Percentiles rank a stretch among this genome's conserved stretches.
Evolutionary conservation across 2,797 vertebrate genomes (phyloP).

Genomic region (Sebastes jordani): DNA sequence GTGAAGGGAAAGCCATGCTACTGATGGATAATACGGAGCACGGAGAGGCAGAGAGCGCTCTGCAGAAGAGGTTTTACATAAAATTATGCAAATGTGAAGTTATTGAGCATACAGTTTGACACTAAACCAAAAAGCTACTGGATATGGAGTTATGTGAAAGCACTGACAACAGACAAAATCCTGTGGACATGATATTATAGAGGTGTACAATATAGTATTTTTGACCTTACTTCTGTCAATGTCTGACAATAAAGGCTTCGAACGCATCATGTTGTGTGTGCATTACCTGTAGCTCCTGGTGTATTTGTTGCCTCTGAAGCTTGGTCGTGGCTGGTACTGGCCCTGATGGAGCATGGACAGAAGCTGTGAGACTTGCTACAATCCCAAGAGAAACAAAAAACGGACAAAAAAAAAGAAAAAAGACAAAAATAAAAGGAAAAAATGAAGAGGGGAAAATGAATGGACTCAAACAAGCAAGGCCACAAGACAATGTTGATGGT

Average conservation of each 20-base stretch:
- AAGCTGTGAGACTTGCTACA: constrained; percentile 99
- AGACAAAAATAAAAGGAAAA: constrained; percentile 73
- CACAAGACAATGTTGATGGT: constrained; percentile 67
- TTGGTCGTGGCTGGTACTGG: constrained; percentile 98
- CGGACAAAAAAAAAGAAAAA: constrained; percentile 42
- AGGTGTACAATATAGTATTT: background rate
- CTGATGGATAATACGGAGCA: constrained; percentile 43
- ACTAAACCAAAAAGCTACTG: constrained; percentile 35
- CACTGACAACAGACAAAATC: background rate
- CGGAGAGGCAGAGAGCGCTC: constrained; percentile 11
- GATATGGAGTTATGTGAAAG: constrained; percentile 13
- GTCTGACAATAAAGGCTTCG: background rate
- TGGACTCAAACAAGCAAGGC: constrained; percentile 79
- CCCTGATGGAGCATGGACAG: constrained; percentile 99
- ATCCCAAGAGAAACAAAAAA: constrained; percentile 75
- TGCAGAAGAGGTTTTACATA: constrained; percentile 64
- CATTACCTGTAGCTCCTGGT: constrained; percentile 97
- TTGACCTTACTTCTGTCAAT: background rate
- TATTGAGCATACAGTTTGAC: constrained; percentile 48
- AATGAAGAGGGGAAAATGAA: constrained; percentile 83
- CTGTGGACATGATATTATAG: background rate
- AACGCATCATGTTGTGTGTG: background rate
- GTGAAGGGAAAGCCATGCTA: background rate
- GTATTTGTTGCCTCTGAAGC: constrained; percentile 99
- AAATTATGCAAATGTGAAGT: constrained; percentile 61